Evolutionary conservation across 2,797 vertebrate species (phyloP), one percentile per base, ranked within the genome.

Genomic region (Acipenser ruthenus): DNA sequence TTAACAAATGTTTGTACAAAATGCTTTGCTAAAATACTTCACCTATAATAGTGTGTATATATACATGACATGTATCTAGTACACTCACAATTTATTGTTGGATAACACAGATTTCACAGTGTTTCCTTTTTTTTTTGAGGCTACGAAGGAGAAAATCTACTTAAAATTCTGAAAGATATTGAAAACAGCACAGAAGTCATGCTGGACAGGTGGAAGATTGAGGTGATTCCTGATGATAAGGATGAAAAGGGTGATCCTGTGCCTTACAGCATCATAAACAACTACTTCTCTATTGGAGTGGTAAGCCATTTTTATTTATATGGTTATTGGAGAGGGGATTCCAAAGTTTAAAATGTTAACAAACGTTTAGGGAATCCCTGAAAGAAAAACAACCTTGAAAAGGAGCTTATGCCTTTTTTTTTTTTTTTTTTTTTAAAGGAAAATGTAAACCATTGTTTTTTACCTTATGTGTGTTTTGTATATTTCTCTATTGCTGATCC

Each of bases 271-370:
- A 96, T 98, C 73, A 83, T 97, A 70, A 98, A 97, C 86, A 98
- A 96, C 86, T 96, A 97, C 80, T 97, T 97, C 83, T 97, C 94
- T 75, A 95, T 97, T 71, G 94, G 95, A 8, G 93, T 95, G 93
- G 94, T 96, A 89, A 95, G 95, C 52, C 62, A 23, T 61, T 66
- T 48, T n/a, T 60, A 67, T 56, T 63, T 65, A 58, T 66, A 68
- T 4, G 37, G 37, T 37, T 37, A 37, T 37, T 37, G 37, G 37
- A 37, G 0, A 37, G 37, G 5, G 37, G 37, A 37, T 37, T 5
- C 37, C 3, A 37, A 37, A 37, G 37, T 5, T 37, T 37, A 37
- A 37, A 37, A 37, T 37, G 4, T 37, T 37, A 37, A 37, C 37
- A 37, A 37, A 37, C 4, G 37, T 37, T 37, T 37, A 37, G 37